phyloP scores from a whole-genome alignment of 2,888 invertebrate genomes.

The Synergus gifuensis region DNA sequence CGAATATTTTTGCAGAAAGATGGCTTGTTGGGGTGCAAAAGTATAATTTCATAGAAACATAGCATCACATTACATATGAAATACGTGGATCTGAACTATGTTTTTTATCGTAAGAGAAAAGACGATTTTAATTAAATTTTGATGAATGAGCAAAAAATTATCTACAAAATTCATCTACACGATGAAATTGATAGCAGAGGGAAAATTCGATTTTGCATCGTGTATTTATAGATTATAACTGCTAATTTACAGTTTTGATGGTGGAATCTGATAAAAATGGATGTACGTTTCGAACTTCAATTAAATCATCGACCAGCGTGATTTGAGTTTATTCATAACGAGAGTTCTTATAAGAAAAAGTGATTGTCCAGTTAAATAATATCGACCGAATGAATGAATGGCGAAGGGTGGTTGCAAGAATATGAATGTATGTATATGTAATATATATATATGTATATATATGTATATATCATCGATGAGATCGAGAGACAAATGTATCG shows the following conservation, averaged over 20 bases:
- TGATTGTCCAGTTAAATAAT: slow-evolving; percentile 63
- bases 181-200: too few relatives aligned
- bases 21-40: too few relatives aligned
- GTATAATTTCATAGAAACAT: too few relatives aligned
- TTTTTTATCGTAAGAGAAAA: too few relatives aligned
- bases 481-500: slow-evolving; percentile 58
- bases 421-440: slow-evolving; percentile 45
- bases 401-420: slow-evolving; percentile 45
- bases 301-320: not conserved
- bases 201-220: too few relatives aligned
- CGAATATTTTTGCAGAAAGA: too few relatives aligned
- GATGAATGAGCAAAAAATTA: too few relatives aligned
- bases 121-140: too few relatives aligned
- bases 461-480: slow-evolving; percentile 46
- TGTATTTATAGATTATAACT: too few relatives aligned
- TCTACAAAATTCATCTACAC: too few relatives aligned
- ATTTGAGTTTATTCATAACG: not conserved
- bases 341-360: slow-evolving; percentile 43
- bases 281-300: not conserved
- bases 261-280: not conserved
- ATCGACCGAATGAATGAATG: slow-evolving; percentile 59
- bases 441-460: slow-evolving; percentile 49
- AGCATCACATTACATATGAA: too few relatives aligned
- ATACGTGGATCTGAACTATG: too few relatives aligned
- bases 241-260: not conserved